Percentiles rank a stretch among this genome's conserved stretches.
These are phyloP conservation scores for Lymantria dispar DNA, from an alignment of 2,888 invertebrate genomes.

Conservation along the genomic window DNA sequence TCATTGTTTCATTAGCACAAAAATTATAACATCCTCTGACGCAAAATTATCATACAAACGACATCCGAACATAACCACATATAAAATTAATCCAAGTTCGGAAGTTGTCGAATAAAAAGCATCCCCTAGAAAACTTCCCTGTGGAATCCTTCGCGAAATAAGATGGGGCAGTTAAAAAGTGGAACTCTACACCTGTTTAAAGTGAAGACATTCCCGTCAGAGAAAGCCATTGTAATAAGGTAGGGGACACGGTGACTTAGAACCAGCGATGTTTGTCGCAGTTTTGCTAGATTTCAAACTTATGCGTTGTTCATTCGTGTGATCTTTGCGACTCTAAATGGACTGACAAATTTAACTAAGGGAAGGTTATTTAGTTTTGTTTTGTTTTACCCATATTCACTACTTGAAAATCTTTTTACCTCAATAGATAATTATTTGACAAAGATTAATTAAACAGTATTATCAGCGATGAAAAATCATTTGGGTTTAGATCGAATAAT, in stretches of 20 bases:
- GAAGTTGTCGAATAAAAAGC: slow-evolving; percentile 26
- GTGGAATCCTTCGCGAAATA: slow-evolving; percentile 10
- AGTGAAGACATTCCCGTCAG: slow-evolving; percentile 22
- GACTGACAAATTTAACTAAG: too few relatives aligned
- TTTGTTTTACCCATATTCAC: too few relatives aligned
- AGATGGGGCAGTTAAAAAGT: slow-evolving; percentile 23
- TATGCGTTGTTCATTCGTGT: too few relatives aligned
- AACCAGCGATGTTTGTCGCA: slow-evolving; percentile 5
- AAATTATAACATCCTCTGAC: background rate
- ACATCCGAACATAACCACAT: slow-evolving; percentile 16
- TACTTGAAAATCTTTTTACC: too few relatives aligned
- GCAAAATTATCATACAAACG: slow-evolving; percentile 10
- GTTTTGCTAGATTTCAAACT: background rate
- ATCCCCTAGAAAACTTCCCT: slow-evolving; percentile 15
- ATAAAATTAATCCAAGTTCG: slow-evolving; percentile 25
- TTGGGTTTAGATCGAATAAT: too few relatives aligned
- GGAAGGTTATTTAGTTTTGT: too few relatives aligned
- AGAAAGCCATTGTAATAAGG: slow-evolving; percentile 3
- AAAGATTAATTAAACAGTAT: too few relatives aligned
- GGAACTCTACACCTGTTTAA: slow-evolving; percentile 42
- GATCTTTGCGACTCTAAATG: too few relatives aligned
- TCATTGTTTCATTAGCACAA: background rate
- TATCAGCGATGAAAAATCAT: too few relatives aligned
- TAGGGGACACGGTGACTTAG: background rate
- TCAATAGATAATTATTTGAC: too few relatives aligned